These are phyloP conservation scores for Hystrix cristata DNA, from an alignment of 2,113 vertebrate genomes.

Conservation along the genomic window DNA sequence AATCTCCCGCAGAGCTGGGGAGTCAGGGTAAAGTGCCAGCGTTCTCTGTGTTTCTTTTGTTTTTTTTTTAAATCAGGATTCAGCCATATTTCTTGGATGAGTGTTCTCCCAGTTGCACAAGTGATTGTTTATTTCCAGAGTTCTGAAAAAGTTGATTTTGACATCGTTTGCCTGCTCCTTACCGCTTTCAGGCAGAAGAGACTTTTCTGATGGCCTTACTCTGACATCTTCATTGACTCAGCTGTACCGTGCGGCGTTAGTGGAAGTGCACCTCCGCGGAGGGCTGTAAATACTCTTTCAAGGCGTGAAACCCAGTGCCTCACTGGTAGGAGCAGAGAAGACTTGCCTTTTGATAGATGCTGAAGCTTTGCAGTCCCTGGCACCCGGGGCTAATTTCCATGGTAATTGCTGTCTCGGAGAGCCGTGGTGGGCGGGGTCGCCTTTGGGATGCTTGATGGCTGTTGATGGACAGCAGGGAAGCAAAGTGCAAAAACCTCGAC, in stretches of 20 bases:
- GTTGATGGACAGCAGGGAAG: not conserved
- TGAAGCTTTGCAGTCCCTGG: not conserved
- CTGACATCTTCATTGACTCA: not conserved
- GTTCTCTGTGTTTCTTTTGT: not conserved
- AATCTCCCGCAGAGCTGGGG: not conserved
- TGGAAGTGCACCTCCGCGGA: not conserved
- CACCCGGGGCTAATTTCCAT: too few relatives aligned
- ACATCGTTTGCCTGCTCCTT: not conserved
- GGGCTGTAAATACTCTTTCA: not conserved
- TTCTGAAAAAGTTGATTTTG: not conserved
- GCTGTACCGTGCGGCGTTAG: accelerated
- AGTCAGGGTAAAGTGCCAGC: not conserved
- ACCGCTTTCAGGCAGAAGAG: not conserved
- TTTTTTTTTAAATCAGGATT: not conserved
- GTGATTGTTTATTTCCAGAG: not conserved
- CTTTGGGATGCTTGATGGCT: not conserved
- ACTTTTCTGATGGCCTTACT: not conserved
- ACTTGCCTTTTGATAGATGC: not conserved
- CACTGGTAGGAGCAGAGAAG: not conserved
- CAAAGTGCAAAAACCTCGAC: not conserved
- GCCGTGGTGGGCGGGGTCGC: not conserved
- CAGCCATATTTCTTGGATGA: not conserved
- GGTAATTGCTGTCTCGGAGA: not conserved
- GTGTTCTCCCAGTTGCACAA: not conserved
- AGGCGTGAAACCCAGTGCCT: not conserved